Evolutionary conservation across 1,140 invertebrate genomes (phyloP).

Genomic region (Lepidostoma basale): DNA sequence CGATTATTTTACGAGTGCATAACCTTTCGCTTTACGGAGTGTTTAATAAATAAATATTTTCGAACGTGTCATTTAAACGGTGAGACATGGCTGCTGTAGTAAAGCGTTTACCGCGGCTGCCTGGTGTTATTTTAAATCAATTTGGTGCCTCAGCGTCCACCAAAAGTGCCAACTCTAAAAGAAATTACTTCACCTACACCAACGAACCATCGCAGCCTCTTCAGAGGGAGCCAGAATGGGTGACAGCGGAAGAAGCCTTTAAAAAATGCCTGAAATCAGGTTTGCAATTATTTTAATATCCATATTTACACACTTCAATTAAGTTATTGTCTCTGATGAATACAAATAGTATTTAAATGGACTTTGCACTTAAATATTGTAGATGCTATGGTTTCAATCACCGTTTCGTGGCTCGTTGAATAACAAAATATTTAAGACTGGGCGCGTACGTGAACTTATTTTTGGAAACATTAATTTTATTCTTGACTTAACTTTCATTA

Average conservation of each 20-base stretch:
- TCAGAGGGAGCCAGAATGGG: constrained; percentile 57
- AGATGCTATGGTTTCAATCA: too few species aligned
- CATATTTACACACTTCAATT: not conserved
- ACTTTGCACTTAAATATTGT: not conserved
- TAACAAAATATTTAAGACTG: too few species aligned
- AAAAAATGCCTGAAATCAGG: constrained; percentile 63
- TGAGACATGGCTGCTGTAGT: constrained; percentile 35
- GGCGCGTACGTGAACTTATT: too few species aligned
- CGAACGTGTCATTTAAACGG: not conserved
- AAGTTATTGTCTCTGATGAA: too few species aligned
- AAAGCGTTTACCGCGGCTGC: constrained; percentile 28
- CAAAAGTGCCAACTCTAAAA: constrained; percentile 32
- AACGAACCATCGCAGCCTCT: constrained; percentile 63
- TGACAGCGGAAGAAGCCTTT: constrained; percentile 59
- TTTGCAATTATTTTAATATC: constrained; percentile 38
- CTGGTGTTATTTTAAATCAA: constrained; percentile 26
- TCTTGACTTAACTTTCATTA: too few species aligned
- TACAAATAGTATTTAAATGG: not conserved
- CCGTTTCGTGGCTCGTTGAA: too few species aligned
- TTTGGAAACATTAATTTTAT: too few species aligned
- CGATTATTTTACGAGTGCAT: too few species aligned
- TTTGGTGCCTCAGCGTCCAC: constrained; percentile 17
- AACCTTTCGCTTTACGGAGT: constrained; percentile 6
- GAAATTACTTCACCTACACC: constrained; percentile 62
- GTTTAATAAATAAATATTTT: not conserved